These are phyloP conservation scores for Kryphioiulus occultus DNA, from an alignment of 2,888 invertebrate genomes.

Conservation along the genomic window DNA sequence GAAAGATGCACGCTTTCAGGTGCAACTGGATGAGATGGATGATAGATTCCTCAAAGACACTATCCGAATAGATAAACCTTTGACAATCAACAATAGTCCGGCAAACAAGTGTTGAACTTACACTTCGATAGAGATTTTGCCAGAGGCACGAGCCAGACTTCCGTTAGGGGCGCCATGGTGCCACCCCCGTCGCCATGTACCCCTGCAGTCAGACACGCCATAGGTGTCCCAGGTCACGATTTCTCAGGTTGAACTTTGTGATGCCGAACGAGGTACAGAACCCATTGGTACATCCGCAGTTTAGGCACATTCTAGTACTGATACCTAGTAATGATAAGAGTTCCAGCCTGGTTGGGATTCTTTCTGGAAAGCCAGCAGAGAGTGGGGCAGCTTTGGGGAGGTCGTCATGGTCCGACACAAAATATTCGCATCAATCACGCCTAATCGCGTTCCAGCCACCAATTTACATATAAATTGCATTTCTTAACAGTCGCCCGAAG, in stretches of 20 bases:
- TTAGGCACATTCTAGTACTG: not conserved
- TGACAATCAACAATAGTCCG: not conserved
- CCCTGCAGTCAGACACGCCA: not conserved
- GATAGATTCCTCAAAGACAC: not conserved
- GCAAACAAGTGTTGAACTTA: not conserved
- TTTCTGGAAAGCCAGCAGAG: not conserved
- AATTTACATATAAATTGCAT: slow-evolving; percentile 50
- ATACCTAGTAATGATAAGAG: slow-evolving; percentile 16
- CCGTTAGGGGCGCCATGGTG: not conserved
- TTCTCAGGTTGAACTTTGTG: not conserved
- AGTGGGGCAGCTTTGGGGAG: slow-evolving; percentile 8
- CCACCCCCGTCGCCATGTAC: not conserved
- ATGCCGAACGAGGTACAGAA: not conserved
- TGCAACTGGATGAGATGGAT: not conserved
- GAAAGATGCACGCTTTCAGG: not conserved
- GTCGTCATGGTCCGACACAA: slow-evolving; percentile 46
- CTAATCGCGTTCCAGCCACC: slow-evolving; percentile 45
- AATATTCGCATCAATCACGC: slow-evolving; percentile 47
- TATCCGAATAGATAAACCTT: not conserved
- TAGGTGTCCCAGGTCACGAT: slow-evolving; percentile 22
- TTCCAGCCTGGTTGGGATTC: slow-evolving; percentile 14
- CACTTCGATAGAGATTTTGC: not conserved
- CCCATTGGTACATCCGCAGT: not conserved
- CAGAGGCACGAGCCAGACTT: slow-evolving; percentile 27
- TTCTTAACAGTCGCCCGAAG: slow-evolving; percentile 42